Percentiles rank a stretch among this genome's conserved stretches.
Evolutionary conservation across 2,888 invertebrate genomes (phyloP).

Genomic region (Oligia latruncula): DNA sequence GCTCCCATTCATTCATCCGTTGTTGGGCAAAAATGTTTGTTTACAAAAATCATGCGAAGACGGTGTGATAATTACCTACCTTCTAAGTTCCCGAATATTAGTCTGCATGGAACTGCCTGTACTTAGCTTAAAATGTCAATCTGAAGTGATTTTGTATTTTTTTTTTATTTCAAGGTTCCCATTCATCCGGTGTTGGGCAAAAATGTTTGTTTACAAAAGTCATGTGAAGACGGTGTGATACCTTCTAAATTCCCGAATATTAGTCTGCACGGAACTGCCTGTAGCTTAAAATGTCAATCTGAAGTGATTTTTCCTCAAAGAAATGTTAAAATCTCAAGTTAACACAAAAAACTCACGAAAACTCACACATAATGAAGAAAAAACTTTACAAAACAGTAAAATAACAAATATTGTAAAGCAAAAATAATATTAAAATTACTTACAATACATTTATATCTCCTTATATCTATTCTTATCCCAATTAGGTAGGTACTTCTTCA

Average conservation of each 20-base stretch:
- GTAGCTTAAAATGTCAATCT: neutral
- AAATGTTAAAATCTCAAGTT: neutral
- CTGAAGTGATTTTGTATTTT: too few species aligned
- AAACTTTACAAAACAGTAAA: neutral
- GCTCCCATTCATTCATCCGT: constrained; percentile 33
- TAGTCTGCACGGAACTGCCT: neutral
- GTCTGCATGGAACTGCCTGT: neutral
- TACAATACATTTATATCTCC: constrained; percentile 19
- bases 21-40: constrained; percentile 18
- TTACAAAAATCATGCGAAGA: constrained; percentile 1
- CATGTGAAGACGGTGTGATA: neutral
- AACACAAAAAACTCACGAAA: neutral
- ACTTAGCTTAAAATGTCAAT: too few species aligned
- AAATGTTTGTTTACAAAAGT: constrained; percentile 23
- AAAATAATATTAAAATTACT: constrained; percentile 25
- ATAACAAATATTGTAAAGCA: neutral
- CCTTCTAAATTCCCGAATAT: neutral
- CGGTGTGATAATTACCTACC: constrained; percentile 7
- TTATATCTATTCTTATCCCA: constrained; percentile 33
- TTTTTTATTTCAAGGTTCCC: constrained; percentile 5
- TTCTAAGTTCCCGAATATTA: neutral
- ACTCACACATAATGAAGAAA: neutral
- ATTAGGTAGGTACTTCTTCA: constrained; percentile 27
- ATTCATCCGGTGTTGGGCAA: constrained; percentile 22
- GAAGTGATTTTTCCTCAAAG: neutral